Percentiles rank a stretch among this genome's conserved stretches.
Conservation (phyloP, 2,113 vertebrate genomes). For the Tetrao urogallus region DNA sequence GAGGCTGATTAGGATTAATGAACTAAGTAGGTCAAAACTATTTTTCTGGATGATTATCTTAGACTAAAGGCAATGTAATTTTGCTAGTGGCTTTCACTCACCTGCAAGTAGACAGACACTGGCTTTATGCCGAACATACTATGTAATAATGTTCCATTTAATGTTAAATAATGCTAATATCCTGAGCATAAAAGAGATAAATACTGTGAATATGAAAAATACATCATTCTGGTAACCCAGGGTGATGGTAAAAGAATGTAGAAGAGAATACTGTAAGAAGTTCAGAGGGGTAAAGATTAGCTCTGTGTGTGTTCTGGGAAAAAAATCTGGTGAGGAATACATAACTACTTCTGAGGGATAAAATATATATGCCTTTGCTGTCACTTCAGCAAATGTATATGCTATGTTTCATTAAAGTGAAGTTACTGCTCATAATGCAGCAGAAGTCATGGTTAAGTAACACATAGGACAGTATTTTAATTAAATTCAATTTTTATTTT, state of each 20-base stretch:
- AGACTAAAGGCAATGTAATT: background rate
- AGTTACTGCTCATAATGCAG: background rate
- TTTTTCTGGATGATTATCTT: background rate
- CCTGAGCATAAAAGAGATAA: background rate
- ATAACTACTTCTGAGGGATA: background rate
- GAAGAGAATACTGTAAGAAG: background rate
- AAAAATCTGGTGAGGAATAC: background rate
- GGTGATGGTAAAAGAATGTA: background rate
- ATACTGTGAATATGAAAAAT: background rate
- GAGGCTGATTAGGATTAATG: constrained; percentile 15
- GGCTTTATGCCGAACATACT: background rate
- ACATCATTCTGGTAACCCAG: background rate
- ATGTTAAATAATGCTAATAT: background rate
- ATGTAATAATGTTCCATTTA: accelerated
- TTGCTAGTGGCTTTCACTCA: background rate
- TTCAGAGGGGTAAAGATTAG: background rate
- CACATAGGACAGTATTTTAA: background rate
- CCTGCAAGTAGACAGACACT: background rate
- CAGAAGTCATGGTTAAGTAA: background rate
- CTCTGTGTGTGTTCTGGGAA: background rate
- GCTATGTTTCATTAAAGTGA: background rate
- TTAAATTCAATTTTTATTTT: background rate
- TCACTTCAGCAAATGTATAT: background rate
- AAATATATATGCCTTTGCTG: background rate
- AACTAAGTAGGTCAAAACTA: background rate